Evolutionary conservation across 2,797 vertebrate species (phyloP).

Genomic region (Fratercula arctica): DNA sequence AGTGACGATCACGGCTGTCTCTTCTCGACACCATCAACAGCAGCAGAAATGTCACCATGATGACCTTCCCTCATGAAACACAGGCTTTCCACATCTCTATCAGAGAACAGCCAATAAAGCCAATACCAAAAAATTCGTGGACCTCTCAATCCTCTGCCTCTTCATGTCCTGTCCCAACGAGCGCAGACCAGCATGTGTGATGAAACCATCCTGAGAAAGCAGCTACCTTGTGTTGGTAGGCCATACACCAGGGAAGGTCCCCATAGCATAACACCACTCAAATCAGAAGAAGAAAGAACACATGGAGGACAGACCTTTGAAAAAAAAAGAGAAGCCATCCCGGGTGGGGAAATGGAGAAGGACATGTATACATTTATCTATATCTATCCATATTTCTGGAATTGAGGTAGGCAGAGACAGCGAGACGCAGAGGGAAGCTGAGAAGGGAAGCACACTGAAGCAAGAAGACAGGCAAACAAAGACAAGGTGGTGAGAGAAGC

Average conservation of each 20-base stretch:
- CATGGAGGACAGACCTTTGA: background rate
- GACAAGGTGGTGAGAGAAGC: background rate
- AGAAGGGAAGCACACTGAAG: background rate
- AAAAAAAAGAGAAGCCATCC: background rate
- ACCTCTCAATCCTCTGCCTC: background rate
- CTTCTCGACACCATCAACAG: background rate
- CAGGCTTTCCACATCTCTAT: fast-evolving
- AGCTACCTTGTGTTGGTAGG: fast-evolving
- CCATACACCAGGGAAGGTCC: background rate
- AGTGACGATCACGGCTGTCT: background rate
- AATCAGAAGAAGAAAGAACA: background rate
- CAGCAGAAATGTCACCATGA: background rate
- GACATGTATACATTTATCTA: background rate
- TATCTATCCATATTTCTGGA: background rate
- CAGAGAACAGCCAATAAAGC: background rate
- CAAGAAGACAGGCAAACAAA: background rate
- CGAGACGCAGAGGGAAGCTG: background rate
- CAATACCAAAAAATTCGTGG: background rate
- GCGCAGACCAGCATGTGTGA: background rate
- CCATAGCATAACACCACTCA: background rate
- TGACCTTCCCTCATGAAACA: background rate
- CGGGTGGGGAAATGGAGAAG: background rate
- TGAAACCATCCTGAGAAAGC: background rate
- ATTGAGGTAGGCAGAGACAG: background rate
- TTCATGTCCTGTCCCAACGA: fast-evolving